Evolutionary conservation across 2,888 invertebrate species (phyloP).

Genomic region (Eulithis prunata): DNA sequence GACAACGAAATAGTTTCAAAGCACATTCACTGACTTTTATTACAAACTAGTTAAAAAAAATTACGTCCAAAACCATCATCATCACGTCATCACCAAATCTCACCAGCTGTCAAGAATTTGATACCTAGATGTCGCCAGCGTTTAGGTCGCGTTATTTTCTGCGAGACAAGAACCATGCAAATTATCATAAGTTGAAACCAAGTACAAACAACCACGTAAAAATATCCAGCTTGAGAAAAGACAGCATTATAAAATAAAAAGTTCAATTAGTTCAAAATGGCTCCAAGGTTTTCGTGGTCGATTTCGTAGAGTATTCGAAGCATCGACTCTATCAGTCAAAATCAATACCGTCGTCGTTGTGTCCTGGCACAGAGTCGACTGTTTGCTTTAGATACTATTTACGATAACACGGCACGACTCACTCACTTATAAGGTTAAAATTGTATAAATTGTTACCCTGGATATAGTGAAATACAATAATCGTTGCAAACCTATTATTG

Average conservation of each 20-base stretch:
- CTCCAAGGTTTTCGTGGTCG: conserved; percentile 25
- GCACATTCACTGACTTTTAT: conserved; percentile 52
- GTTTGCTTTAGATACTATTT: conserved; percentile 65
- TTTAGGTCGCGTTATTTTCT: no score
- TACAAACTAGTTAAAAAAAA: neutral
- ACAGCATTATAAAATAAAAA: neutral
- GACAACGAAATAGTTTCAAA: conserved; percentile 62
- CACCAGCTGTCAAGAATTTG: no score
- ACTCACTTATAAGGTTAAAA: conserved; percentile 38
- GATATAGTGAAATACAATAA: conserved; percentile 28
- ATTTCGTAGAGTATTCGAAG: conserved; percentile 39
- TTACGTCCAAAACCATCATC: neutral
- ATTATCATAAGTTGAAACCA: no score
- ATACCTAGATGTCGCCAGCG: no score
- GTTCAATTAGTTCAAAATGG: conserved; percentile 1
- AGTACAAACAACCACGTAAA: neutral
- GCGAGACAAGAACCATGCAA: no score
- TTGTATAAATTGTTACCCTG: conserved; percentile 26
- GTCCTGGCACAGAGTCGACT: conserved; percentile 52
- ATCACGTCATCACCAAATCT: no score
- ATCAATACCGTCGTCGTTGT: conserved; percentile 60
- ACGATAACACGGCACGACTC: conserved; percentile 55
- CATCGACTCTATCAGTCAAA: conserved; percentile 67
- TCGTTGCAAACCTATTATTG: conserved; percentile 9
- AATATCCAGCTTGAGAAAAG: neutral